Conservation (phyloP, 2,113 vertebrate genomes). For the Pseudorectes ferrugineus region DNA sequence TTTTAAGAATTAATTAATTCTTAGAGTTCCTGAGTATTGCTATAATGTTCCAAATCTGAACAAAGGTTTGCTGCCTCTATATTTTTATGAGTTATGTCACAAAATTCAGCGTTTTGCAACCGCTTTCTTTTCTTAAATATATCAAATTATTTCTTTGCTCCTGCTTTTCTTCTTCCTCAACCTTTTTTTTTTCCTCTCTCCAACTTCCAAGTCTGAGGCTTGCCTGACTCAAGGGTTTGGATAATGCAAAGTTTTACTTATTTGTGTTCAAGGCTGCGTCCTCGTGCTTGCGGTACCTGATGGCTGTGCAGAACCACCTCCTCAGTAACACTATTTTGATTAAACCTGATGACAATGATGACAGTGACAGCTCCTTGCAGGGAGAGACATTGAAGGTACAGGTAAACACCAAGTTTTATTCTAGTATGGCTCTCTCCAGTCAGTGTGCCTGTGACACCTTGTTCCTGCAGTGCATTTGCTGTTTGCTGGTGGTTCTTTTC, state of each 20-base stretch:
- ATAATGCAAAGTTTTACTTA: constrained; percentile 61
- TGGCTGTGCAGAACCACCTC: constrained; percentile 99
- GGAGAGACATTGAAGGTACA: constrained; percentile 99
- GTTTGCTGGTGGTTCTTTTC: background rate
- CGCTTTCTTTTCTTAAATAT: background rate
- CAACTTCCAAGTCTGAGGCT: constrained; percentile 18
- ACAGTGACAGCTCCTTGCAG: constrained; percentile 99
- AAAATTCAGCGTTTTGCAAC: background rate
- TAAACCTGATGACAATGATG: constrained; percentile 93
- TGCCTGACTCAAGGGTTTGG: constrained; percentile 14
- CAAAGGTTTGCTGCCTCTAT: background rate
- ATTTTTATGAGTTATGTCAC: background rate
- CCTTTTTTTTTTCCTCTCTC: background rate
- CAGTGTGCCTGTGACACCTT: constrained; percentile 22
- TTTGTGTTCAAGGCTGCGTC: constrained; percentile 90
- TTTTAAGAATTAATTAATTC: background rate
- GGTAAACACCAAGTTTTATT: constrained; percentile 97
- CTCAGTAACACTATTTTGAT: constrained; percentile 98
- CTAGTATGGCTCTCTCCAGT: constrained; percentile 72
- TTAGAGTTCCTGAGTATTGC: background rate
- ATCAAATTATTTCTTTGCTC: background rate
- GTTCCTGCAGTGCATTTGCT: background rate
- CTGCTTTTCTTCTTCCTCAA: constrained; percentile 17
- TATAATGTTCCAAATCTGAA: background rate
- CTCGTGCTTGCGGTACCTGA: constrained; percentile 95